Base-by-base conservation (phyloP, 1,140 invertebrate species). In the Drosophila rhopaloa region DNA sequence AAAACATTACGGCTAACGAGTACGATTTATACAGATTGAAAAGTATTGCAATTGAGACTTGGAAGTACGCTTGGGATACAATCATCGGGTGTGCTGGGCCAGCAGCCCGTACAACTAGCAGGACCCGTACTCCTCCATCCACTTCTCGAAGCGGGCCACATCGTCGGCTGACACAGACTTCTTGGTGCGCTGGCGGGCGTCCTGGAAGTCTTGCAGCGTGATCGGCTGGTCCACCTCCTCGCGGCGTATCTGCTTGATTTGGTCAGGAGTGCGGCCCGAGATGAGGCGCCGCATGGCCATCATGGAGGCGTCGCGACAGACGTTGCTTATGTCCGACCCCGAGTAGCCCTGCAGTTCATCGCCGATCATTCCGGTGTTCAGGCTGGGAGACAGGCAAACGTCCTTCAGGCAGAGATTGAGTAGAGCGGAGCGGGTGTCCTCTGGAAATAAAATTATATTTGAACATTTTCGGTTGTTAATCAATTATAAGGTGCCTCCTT, bases 301-400 rank as follows among this genome's bases (percentile, higher is more conserved):
- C 98, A 99, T 99, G 9, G 98, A 97, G 47, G 98, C 98, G 94
- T 99, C 98, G 76, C 98, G 95, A 95, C 98, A 99, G 50, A 99
- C 97, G 93, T 98, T 99, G 54, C 98, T 99, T 59, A 99, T 99
- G 93, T 99, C 98, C 24, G 98, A 98, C 5, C 98, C 98, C 32
- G 98, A 99, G 93, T 99, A 99, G 0, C 98, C 98, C 71, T 98
- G 96, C 13, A 99, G 93, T 82, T 96, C 95, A 24, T 94, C 93
- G 1, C 98, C 97, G 68, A 99, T 95, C 4, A 95, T 94, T 29
- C 93, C 93, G 41, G 99, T 93, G 92, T 99, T 95, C 0, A 99
- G 95, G 81, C 96, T 95, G 0, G 94, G 93, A 55, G 96, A 95
- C 32, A 98, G 88, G 90, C 96, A 96, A 1, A 98, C 97, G 93